Conservation (phyloP, 2,113 vertebrate genomes). For the Ceyx margarethae region DNA sequence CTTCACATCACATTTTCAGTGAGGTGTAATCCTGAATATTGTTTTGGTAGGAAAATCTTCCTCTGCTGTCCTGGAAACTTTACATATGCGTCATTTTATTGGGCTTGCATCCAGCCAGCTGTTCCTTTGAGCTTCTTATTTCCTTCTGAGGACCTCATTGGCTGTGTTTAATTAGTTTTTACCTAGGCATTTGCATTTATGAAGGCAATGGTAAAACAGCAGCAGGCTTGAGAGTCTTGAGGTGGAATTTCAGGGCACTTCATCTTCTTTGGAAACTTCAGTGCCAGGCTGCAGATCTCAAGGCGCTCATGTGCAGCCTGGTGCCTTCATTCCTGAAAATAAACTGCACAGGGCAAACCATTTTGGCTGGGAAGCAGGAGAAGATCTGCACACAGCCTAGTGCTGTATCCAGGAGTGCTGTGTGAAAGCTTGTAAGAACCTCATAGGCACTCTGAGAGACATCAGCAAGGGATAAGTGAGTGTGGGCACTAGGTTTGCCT, state of each 20-base stretch:
- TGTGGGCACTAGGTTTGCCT: background rate
- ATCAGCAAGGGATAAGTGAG: background rate
- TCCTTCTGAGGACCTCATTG: background rate
- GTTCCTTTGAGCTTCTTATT: background rate
- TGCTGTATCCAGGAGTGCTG: background rate
- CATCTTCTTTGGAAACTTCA: background rate
- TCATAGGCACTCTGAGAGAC: accelerated
- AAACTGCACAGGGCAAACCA: background rate
- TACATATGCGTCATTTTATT: background rate
- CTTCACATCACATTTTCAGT: background rate
- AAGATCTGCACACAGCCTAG: background rate
- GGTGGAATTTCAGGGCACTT: background rate
- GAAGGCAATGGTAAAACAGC: background rate
- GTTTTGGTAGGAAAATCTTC: background rate
- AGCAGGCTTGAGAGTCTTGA: background rate
- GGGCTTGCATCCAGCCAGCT: background rate
- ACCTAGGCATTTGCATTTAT: background rate
- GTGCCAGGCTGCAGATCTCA: background rate
- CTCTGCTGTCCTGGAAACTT: slow-evolving; percentile 14
- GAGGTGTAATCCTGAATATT: background rate
- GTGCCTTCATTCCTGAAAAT: background rate
- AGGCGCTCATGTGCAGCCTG: accelerated
- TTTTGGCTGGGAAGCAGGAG: background rate
- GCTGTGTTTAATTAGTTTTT: background rate
- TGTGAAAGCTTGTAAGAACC: background rate